Percentiles rank a stretch among this genome's conserved stretches.
These are phyloP conservation scores for Drosophila limbata DNA, from an alignment of 2,888 invertebrate genomes.

Conservation along the genomic window DNA sequence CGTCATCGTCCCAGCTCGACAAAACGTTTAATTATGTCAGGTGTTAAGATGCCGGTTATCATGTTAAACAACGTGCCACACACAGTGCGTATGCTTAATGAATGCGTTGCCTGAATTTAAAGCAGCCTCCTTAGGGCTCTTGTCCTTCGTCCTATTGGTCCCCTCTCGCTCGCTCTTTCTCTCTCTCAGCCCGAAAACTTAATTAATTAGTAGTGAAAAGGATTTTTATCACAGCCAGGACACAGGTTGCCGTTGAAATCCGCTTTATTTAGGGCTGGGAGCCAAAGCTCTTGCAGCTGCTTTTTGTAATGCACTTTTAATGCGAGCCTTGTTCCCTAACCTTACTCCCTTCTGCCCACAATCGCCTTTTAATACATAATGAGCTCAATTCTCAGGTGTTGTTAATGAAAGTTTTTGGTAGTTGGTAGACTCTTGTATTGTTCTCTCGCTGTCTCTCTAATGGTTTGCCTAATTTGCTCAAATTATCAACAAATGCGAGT, in stretches of 20 bases:
- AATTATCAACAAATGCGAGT: constrained; percentile 58
- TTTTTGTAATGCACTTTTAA: constrained; percentile 59
- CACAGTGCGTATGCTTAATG: constrained; percentile 66
- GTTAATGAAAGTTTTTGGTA: constrained; percentile 43
- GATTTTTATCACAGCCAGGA: constrained; percentile 42
- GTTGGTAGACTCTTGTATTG: constrained; percentile 3
- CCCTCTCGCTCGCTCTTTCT: background rate
- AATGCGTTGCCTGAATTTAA: constrained; percentile 50
- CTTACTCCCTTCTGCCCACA: background rate
- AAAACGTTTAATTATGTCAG: constrained; percentile 80
- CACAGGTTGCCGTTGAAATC: constrained; percentile 31
- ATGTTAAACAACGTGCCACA: constrained; percentile 48
- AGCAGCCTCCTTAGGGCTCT: background rate
- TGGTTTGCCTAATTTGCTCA: constrained; percentile 67
- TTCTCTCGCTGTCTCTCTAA: constrained; percentile 37
- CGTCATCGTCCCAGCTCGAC: constrained; percentile 42
- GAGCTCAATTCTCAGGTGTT: constrained; percentile 47
- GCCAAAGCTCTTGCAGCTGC: constrained; percentile 17
- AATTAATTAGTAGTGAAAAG: constrained; percentile 71
- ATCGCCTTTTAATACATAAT: constrained; percentile 41
- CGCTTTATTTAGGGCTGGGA: constrained; percentile 6
- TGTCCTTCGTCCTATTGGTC: too few species aligned
- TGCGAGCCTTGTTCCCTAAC: constrained; percentile 19
- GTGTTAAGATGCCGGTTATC: constrained; percentile 76
- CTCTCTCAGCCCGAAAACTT: constrained; percentile 31